Percentiles rank a stretch among this genome's conserved stretches.
Evolutionary conservation across 1,140 invertebrate species (phyloP).

Genomic region (Hormaphis cornu): DNA sequence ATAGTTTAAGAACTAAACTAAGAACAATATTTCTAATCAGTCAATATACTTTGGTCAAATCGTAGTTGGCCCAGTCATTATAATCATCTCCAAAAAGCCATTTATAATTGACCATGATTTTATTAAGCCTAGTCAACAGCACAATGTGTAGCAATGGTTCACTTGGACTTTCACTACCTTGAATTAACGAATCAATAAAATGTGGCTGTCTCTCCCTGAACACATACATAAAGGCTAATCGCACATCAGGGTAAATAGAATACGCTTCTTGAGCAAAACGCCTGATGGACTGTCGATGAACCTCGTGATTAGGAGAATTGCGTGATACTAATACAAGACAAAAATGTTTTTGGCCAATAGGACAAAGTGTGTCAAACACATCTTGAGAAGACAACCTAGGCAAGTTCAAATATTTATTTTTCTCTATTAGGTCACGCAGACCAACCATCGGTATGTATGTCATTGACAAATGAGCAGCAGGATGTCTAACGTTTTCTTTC

Average conservation of each 20-base stretch:
- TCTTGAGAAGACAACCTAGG: constrained; percentile 83
- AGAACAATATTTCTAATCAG: neutral
- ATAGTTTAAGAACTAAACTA: neutral
- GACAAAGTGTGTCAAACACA: constrained; percentile 76
- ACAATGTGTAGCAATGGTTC: constrained; percentile 64
- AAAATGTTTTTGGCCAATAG: constrained; percentile 74
- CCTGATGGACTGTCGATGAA: constrained; percentile 52
- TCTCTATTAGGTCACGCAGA: constrained; percentile 76
- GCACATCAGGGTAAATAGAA: constrained; percentile 42
- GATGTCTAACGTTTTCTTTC: constrained; percentile 73
- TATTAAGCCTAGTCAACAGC: constrained; percentile 80
- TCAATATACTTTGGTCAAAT: constrained; percentile 36
- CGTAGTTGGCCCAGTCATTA: constrained; percentile 36
- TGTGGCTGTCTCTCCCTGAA: constrained; percentile 71
- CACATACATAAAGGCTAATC: constrained; percentile 76
- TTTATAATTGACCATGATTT: constrained; percentile 77
- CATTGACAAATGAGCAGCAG: constrained; percentile 77
- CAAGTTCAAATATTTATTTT: constrained; percentile 78
- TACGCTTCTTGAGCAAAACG: constrained; percentile 57
- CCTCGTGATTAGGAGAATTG: constrained; percentile 53
- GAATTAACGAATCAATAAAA: constrained; percentile 63
- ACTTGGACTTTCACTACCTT: constrained; percentile 43
- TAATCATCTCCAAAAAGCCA: constrained; percentile 53
- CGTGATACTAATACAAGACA: constrained; percentile 79
- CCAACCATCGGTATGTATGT: constrained; percentile 76